Conservation (phyloP, 2,888 invertebrate genomes). For the Agrilus cyanescens region DNA sequence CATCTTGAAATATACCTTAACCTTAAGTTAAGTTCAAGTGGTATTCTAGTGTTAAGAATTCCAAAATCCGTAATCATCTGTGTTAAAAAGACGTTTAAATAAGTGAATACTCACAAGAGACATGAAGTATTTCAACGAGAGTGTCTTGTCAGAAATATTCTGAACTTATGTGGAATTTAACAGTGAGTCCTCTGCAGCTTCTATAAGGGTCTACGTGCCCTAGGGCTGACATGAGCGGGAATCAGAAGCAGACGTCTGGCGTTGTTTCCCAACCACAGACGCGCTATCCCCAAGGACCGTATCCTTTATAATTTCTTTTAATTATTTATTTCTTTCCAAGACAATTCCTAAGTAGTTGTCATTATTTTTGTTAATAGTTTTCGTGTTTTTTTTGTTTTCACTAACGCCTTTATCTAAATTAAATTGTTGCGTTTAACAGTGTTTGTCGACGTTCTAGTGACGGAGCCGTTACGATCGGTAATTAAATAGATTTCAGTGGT, state of each 20-base stretch:
- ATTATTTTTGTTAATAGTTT: slow-evolving; percentile 5
- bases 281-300: slow-evolving; percentile 44
- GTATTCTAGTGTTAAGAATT: slow-evolving; percentile 23
- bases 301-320: slow-evolving; percentile 38
- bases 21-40: slow-evolving; percentile 34
- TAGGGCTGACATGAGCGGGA: slow-evolving; percentile 53
- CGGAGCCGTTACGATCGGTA: slow-evolving; percentile 5
- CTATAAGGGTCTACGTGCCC: slow-evolving; percentile 46
- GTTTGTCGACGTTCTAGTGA: too few species aligned
- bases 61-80: slow-evolving; percentile 22
- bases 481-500: slow-evolving; percentile 13
- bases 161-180: slow-evolving; percentile 34
- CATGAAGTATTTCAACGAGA: slow-evolving; percentile 23
- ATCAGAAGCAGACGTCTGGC: slow-evolving; percentile 53
- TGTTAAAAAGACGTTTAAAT: slow-evolving; percentile 17
- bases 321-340: too few species aligned
- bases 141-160: slow-evolving; percentile 30
- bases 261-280: slow-evolving; percentile 45
- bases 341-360: slow-evolving; percentile 2
- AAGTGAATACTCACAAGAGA: slow-evolving; percentile 19
- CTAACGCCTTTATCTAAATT: slow-evolving; percentile 1
- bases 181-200: slow-evolving; percentile 44
- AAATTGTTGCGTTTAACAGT: slow-evolving; percentile 6
- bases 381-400: slow-evolving; percentile 7
- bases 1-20: slow-evolving; percentile 37